A percentile compares a stretch with the other conserved stretches of the same genome.
Conservation (phyloP, 2,113 vertebrate genomes). For the Apodemus speciosus region DNA sequence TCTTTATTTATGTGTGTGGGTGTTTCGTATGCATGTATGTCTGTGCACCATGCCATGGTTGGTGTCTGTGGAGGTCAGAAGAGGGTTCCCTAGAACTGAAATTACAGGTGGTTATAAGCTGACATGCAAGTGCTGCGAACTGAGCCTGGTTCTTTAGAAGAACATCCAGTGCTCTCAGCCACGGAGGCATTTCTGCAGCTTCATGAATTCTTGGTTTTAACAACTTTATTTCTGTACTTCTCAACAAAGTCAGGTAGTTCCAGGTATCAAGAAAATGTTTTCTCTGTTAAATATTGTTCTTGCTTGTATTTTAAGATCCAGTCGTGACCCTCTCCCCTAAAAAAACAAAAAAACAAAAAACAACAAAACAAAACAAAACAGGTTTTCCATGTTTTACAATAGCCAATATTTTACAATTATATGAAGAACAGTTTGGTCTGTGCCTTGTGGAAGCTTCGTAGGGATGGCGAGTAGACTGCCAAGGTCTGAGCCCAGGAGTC, state of each 20-base stretch:
- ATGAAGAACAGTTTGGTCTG: neutral
- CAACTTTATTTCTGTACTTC: neutral
- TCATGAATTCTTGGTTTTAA: neutral
- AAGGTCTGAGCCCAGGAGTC: neutral
- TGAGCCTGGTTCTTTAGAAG: neutral
- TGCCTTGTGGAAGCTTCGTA: neutral
- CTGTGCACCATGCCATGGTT: neutral
- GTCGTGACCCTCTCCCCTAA: neutral
- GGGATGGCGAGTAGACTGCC: too few species aligned
- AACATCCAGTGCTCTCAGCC: neutral
- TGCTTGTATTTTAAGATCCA: slow-evolving; percentile 38
- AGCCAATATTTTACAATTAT: neutral
- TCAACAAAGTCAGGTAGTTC: neutral
- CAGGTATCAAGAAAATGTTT: neutral
- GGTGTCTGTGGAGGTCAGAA: neutral
- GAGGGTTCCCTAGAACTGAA: neutral
- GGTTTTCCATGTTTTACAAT: slow-evolving; percentile 1
- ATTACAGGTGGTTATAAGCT: neutral
- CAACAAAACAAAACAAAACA: too few species aligned
- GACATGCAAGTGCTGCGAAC: neutral
- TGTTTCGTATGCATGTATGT: neutral
- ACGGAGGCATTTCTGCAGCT: neutral
- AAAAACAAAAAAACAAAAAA: too few species aligned
- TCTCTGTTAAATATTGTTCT: neutral
- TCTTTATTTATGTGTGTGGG: neutral